Conservation (phyloP, 1,140 invertebrate genomes). For the Saccostrea glomerata region DNA sequence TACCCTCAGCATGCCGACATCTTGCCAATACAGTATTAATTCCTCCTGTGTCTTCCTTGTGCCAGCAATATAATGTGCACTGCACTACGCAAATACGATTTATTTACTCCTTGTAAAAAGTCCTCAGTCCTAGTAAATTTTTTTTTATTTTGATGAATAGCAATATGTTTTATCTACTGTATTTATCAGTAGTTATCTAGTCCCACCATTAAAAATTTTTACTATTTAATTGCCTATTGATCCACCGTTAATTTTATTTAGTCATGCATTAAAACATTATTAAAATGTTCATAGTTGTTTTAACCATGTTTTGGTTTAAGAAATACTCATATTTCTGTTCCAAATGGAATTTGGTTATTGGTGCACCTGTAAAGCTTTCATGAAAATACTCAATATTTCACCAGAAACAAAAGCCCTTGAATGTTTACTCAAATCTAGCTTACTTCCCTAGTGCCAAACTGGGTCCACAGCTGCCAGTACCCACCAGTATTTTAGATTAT, state of each 20-base stretch:
- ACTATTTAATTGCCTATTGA: too few relatives aligned
- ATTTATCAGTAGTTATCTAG: neutral
- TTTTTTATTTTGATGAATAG: neutral
- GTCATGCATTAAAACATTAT: too few relatives aligned
- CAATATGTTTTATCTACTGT: neutral
- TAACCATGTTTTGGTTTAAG: neutral
- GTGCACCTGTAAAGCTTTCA: neutral
- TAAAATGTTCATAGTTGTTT: too few relatives aligned
- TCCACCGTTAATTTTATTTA: too few relatives aligned
- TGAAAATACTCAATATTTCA: neutral
- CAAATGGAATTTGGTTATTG: too few relatives aligned
- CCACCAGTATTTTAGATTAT: neutral
- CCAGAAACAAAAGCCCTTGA: neutral
- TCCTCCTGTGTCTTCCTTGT: constrained; percentile 26
- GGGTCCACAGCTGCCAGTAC: neutral
- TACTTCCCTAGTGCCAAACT: neutral
- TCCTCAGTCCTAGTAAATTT: neutral
- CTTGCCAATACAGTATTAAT: constrained; percentile 24
- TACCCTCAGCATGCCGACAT: constrained; percentile 11
- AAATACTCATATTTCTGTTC: neutral
- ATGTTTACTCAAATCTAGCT: neutral
- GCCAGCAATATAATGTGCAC: constrained; percentile 13
- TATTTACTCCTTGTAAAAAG: neutral
- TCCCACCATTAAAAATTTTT: neutral
- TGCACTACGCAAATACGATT: neutral